Percentiles rank a stretch among this genome's conserved stretches.
These are phyloP conservation scores for Liopterus haemorrhoidalis DNA, from an alignment of 2,888 invertebrate species.

Conservation along the genomic window DNA sequence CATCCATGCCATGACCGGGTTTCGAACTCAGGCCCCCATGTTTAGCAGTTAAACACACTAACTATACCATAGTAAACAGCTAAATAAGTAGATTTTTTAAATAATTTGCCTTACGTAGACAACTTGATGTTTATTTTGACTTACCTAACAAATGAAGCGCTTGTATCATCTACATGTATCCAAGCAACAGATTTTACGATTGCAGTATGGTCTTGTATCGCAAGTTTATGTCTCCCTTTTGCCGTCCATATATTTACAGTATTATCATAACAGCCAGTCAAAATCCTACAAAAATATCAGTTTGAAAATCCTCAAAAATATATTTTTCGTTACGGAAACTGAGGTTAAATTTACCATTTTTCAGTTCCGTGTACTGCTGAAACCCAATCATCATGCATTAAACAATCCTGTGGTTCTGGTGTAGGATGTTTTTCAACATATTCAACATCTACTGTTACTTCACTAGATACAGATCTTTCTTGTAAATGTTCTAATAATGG, in stretches of 20 bases:
- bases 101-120: too few relatives aligned
- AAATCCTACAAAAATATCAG: slow-evolving; percentile 57
- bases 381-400: slow-evolving; percentile 98
- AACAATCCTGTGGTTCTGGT: slow-evolving; percentile 85
- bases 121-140: too few relatives aligned
- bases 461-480: slow-evolving; percentile 70
- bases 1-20: too few relatives aligned
- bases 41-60: too few relatives aligned
- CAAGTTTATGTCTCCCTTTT: slow-evolving; percentile 75
- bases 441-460: slow-evolving; percentile 82
- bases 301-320: slow-evolving; percentile 7
- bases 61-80: too few relatives aligned
- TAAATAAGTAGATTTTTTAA: too few relatives aligned
- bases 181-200: slow-evolving; percentile 85
- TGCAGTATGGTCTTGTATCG: slow-evolving; percentile 79
- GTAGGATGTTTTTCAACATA: slow-evolving; percentile 87
- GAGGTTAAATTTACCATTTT: slow-evolving; percentile 54
- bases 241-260: slow-evolving; percentile 85
- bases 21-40: too few relatives aligned
- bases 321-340: not conserved
- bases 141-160: slow-evolving; percentile 65
- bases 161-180: slow-evolving; percentile 64
- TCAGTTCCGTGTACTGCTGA: slow-evolving; percentile 69
- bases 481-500: slow-evolving; percentile 69
- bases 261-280: slow-evolving; percentile 91